phyloP scores from a whole-genome alignment of 2,113 vertebrate genomes.

The Mola mola region DNA sequence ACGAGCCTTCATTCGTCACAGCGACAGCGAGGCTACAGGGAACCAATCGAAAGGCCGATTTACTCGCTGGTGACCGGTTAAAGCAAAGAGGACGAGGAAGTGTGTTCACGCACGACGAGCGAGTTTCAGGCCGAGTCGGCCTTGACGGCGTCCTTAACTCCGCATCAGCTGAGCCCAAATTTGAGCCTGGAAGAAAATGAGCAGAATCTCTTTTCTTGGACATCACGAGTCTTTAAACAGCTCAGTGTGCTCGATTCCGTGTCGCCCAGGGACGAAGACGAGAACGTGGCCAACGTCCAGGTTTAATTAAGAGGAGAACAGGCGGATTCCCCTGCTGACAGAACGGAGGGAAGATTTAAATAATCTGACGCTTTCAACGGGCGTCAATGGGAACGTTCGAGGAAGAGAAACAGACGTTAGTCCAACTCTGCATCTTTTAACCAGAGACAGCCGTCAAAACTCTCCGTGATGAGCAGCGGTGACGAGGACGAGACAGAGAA shows the following conservation, averaged over 20 bases:
- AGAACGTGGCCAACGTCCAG: constrained; percentile 62
- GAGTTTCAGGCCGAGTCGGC: too few relatives aligned
- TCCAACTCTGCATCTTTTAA: constrained; percentile 7
- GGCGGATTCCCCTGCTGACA: constrained; percentile 33
- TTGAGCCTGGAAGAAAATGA: constrained; percentile 29
- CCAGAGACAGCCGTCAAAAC: neutral
- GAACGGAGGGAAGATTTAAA: constrained; percentile 35
- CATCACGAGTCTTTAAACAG: constrained; percentile 64
- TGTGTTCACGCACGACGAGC: too few relatives aligned
- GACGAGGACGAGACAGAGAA: too few relatives aligned
- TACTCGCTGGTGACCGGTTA: too few relatives aligned
- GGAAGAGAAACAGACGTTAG: neutral
- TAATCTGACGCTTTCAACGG: constrained; percentile 1
- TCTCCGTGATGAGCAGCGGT: too few relatives aligned
- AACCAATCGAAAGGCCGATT: too few relatives aligned
- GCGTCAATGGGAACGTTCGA: neutral
- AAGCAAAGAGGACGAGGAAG: too few relatives aligned
- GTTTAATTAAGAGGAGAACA: constrained; percentile 61
- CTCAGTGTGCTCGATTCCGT: constrained; percentile 37
- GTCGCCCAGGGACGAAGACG: constrained; percentile 38
- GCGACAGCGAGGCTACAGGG: too few relatives aligned
- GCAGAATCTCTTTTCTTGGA: constrained; percentile 51
- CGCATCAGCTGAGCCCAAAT: too few relatives aligned
- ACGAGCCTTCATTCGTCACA: too few relatives aligned
- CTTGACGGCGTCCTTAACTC: too few relatives aligned